A percentile compares a stretch with the other conserved stretches of the same genome.
These are phyloP conservation scores for Botia kubotai DNA, from an alignment of 2,797 vertebrate genomes.

Conservation along the genomic window DNA sequence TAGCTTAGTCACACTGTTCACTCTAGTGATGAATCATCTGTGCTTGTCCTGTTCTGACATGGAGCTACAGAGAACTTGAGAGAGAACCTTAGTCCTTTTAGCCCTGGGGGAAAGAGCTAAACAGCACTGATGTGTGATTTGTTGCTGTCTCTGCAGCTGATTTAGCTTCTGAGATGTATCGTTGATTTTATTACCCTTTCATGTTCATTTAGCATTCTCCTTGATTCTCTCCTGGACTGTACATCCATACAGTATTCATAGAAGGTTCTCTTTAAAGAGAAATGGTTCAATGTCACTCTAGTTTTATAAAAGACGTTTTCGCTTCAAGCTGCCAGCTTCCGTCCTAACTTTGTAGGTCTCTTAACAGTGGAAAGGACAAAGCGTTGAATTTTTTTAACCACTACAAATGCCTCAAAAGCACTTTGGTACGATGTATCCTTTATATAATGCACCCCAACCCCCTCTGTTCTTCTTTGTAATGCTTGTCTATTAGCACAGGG, in stretches of 20 bases:
- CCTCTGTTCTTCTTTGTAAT: constrained; percentile 38
- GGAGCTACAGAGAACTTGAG: constrained; percentile 1
- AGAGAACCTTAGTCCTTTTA: constrained; percentile 13
- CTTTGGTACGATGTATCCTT: constrained; percentile 12
- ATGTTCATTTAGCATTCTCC: constrained; percentile 24
- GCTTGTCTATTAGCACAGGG: constrained; percentile 67
- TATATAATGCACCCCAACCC: constrained; percentile 35
- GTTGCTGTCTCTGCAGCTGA: constrained; percentile 4
- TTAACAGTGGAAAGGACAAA: neutral
- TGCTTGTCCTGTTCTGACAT: constrained; percentile 64
- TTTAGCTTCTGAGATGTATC: constrained; percentile 29
- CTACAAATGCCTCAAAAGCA: neutral
- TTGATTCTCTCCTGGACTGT: constrained; percentile 20
- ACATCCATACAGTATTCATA: constrained; percentile 16
- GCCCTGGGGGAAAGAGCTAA: constrained; percentile 39
- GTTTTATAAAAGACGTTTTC: neutral
- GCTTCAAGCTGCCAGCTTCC: constrained; percentile 8
- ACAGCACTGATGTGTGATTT: constrained; percentile 12
- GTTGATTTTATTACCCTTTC: constrained; percentile 22
- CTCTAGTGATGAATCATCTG: constrained; percentile 66
- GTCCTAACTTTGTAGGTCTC: neutral
- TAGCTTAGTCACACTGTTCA: constrained; percentile 57
- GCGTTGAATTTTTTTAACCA: neutral
- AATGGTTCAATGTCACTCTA: constrained; percentile 3
- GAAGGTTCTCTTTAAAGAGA: constrained; percentile 3